phyloP scores from a whole-genome alignment of 2,888 invertebrate genomes.

The Empis stercorea region DNA sequence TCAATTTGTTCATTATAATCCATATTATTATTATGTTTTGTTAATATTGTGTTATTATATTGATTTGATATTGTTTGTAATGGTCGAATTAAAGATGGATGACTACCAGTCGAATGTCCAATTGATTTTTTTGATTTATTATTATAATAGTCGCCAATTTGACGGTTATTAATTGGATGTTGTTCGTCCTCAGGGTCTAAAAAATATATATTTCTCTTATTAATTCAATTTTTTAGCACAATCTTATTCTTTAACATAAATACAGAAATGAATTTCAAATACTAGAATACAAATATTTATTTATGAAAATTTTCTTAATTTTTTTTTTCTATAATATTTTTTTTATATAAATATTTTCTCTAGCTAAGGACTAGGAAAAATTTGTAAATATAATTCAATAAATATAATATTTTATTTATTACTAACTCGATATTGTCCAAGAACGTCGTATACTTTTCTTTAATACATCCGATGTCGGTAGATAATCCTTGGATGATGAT shows the following conservation, averaged over 20 bases:
- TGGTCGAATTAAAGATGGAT: constrained; percentile 19
- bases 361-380: too few relatives aligned
- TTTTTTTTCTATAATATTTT: too few relatives aligned
- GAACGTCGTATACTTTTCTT: constrained; percentile 54
- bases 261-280: too few relatives aligned
- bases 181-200: constrained; percentile 32
- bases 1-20: constrained; percentile 21
- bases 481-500: constrained; percentile 26
- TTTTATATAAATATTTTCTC: too few relatives aligned
- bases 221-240: too few relatives aligned
- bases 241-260: too few relatives aligned
- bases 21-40: constrained; percentile 10
- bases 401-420: too few relatives aligned
- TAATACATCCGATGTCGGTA: constrained; percentile 49
- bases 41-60: constrained; percentile 17
- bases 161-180: background rate
- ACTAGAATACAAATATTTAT: too few relatives aligned
- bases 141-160: constrained; percentile 31
- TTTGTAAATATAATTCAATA: too few relatives aligned
- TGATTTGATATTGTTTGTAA: constrained; percentile 21
- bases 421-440: constrained; percentile 59
- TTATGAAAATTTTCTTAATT: too few relatives aligned
- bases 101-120: constrained; percentile 34
- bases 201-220: background rate
- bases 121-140: constrained; percentile 47